Conservation (phyloP, 2,113 vertebrate genomes). For the Odontesthes bonariensis region DNA sequence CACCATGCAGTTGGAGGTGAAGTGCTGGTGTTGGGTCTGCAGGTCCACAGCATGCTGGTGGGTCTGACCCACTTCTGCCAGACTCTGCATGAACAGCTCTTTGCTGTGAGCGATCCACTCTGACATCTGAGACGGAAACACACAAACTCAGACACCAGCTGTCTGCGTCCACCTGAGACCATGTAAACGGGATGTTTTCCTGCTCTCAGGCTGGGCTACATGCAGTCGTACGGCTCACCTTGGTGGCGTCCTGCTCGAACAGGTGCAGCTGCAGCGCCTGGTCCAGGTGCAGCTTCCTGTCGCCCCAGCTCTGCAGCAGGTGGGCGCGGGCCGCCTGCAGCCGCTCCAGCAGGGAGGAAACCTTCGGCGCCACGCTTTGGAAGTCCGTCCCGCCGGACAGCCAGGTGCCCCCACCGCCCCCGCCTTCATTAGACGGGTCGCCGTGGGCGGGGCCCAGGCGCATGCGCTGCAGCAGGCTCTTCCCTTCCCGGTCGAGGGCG, state of each 20-base stretch:
- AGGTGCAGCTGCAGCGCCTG: constrained; percentile 97
- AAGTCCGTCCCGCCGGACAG: constrained; percentile 96
- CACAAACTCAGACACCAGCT: background rate
- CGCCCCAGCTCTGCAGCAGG: constrained; percentile 75
- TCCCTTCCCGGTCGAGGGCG: constrained; percentile 94
- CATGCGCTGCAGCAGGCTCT: constrained; percentile 94
- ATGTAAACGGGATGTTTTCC: too few relatives aligned
- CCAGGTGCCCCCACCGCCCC: constrained; percentile 82
- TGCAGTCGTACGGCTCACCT: too few relatives aligned
- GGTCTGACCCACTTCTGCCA: constrained; percentile 94
- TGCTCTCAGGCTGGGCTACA: too few relatives aligned
- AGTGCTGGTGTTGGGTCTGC: constrained; percentile 97
- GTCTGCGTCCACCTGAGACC: too few relatives aligned
- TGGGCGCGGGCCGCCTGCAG: constrained; percentile 89
- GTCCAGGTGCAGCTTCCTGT: constrained; percentile 89
- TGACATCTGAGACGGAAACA: constrained; percentile 87
- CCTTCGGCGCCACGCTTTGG: constrained; percentile 96
- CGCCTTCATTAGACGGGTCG: constrained; percentile 60
- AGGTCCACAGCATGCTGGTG: constrained; percentile 95
- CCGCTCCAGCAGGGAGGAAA: constrained; percentile 93
- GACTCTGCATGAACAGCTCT: constrained; percentile 94
- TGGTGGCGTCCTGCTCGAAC: constrained; percentile 96
- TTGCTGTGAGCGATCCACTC: constrained; percentile 99
- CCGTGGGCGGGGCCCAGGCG: constrained; percentile 83
- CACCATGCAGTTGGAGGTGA: constrained; percentile 99